These are phyloP conservation scores for Serilophus lunatus DNA, from an alignment of 2,113 vertebrate genomes.

Conservation along the genomic window DNA sequence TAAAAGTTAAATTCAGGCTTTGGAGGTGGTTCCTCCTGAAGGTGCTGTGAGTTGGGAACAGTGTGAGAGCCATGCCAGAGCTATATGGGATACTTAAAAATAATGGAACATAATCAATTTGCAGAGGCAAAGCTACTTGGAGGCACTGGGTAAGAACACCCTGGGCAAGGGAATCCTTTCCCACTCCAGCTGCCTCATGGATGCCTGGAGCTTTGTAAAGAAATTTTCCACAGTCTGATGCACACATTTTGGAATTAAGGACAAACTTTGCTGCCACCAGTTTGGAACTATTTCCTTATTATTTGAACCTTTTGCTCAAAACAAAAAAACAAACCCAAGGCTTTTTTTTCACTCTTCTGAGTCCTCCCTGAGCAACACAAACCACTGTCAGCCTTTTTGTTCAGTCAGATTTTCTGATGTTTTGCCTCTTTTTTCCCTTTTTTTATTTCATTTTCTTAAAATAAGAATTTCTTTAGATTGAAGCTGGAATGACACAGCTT, in stretches of 20 bases:
- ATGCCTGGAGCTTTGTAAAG: not conserved
- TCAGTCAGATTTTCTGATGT: not conserved
- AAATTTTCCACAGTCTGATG: slow-evolving; percentile 14
- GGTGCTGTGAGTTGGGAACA: not conserved
- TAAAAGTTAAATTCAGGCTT: not conserved
- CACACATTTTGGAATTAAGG: not conserved
- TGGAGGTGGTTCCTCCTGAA: not conserved
- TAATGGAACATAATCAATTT: not conserved
- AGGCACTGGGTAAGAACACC: not conserved
- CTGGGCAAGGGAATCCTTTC: not conserved
- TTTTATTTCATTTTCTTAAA: not conserved
- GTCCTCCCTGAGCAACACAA: not conserved
- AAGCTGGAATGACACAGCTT: not conserved
- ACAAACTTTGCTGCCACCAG: not conserved
- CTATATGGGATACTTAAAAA: not conserved
- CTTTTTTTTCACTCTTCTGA: not conserved
- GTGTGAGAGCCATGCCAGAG: not conserved
- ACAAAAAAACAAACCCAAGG: not conserved
- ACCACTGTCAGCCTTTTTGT: not conserved
- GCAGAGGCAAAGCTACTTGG: not conserved
- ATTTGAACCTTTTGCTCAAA: not conserved
- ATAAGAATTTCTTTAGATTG: not conserved
- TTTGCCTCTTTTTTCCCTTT: not conserved
- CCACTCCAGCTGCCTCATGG: not conserved
- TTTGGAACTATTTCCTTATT: not conserved